Evolutionary conservation across 2,113 vertebrate genomes (phyloP).

Genomic region (Coregonus clupeaformis): DNA sequence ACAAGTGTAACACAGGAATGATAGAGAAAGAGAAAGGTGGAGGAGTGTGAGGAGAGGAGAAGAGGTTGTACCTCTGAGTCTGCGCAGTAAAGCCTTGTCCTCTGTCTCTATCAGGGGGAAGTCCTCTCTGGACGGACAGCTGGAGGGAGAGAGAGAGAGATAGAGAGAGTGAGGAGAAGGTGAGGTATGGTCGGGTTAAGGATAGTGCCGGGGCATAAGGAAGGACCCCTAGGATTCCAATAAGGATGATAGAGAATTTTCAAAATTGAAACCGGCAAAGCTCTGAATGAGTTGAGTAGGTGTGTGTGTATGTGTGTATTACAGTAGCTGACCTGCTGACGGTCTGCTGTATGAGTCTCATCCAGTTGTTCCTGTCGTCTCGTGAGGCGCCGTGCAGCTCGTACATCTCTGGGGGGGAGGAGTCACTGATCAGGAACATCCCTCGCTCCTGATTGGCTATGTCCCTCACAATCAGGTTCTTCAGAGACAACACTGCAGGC

Average conservation of each 20-base stretch:
- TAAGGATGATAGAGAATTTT: background rate
- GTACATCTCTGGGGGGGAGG: constrained; percentile 88
- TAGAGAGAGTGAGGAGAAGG: background rate
- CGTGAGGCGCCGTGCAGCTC: constrained; percentile 86
- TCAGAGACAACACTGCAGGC: constrained; percentile 84
- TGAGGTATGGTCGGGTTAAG: background rate
- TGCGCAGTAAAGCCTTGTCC: constrained; percentile 81
- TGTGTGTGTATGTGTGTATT: too few relatives aligned
- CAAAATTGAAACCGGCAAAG: background rate
- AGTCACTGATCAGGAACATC: constrained; percentile 89
- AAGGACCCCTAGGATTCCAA: background rate
- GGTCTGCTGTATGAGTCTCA: constrained; percentile 84
- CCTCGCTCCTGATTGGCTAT: constrained; percentile 97
- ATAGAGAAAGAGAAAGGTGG: background rate
- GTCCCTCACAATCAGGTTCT: constrained; percentile 87
- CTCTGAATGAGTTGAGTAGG: background rate
- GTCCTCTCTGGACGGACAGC: constrained; percentile 86
- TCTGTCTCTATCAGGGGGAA: constrained; percentile 93
- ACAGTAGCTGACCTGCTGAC: constrained; percentile 73
- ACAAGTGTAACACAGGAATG: background rate
- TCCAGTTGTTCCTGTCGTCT: constrained; percentile 86
- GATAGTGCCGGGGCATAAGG: background rate
- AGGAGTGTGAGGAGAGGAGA: background rate
- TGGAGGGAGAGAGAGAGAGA: constrained; percentile 43
- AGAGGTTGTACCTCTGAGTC: constrained; percentile 79